Evolutionary conservation across 2,113 vertebrate species (phyloP).

Genomic region (Takifugu flavidus): DNA sequence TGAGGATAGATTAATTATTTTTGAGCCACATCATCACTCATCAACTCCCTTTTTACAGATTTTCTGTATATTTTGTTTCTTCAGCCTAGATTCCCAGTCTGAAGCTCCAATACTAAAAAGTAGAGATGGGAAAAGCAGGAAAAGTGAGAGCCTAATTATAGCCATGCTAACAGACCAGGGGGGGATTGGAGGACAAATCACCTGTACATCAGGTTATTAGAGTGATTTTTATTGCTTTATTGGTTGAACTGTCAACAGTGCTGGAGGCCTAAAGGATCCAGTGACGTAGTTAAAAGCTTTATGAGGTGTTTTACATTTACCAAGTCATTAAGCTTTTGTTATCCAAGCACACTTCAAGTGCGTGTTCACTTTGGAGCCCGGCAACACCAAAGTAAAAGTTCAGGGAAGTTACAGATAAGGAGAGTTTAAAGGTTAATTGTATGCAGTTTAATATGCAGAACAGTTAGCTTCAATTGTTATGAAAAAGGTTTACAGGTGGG

Average conservation of each 20-base stretch:
- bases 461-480: too few relatives aligned
- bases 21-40: too few relatives aligned
- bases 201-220: slow-evolving; percentile 17
- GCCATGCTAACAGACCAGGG: slow-evolving; percentile 15
- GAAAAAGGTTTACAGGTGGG: too few relatives aligned
- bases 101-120: not conserved
- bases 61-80: too few relatives aligned
- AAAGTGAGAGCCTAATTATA: not conserved
- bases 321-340: slow-evolving; percentile 1
- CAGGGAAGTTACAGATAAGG: not conserved
- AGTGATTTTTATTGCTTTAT: slow-evolving; percentile 16
- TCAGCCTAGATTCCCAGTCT: too few relatives aligned
- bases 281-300: not conserved
- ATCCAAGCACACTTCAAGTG: not conserved
- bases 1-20: too few relatives aligned
- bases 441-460: too few relatives aligned
- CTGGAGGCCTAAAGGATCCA: slow-evolving; percentile 2
- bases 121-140: slow-evolving; percentile 4
- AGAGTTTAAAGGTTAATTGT: not conserved
- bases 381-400: not conserved
- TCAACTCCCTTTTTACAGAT: too few relatives aligned
- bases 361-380: not conserved
- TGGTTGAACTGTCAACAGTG: slow-evolving; percentile 3
- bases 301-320: slow-evolving; percentile 1
- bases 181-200: slow-evolving; percentile 19